Base-by-base conservation (phyloP, 1,140 invertebrate genomes). In the Trachelipus rathkii region DNA sequence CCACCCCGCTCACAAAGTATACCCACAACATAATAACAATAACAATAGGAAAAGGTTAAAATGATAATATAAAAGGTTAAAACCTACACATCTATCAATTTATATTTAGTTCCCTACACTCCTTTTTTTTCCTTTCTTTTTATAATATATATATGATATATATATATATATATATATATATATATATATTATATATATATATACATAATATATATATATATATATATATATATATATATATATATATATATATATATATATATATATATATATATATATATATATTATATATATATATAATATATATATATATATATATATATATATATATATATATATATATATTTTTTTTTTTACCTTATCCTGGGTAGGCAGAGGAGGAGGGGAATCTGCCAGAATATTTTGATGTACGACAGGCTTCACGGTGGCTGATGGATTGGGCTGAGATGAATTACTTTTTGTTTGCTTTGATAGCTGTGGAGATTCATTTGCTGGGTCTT, bases 291-390 rank as follows among this genome's bases (percentile, higher is more conserved):
- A 60, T 60, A 60, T 60, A 60, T 60, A 60, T 60, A 60, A 53
- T 21, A 60, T 60, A 60, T 60, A 60, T 60, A 60, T 60, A 60
- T 60, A 60, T 60, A 60, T 60, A 60, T 60, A 60, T 60, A 60
- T 21, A 60, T 60, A 60, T 60, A 60, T 60, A n/a, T n/a, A 21
- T 15, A 60, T n/a, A n/a, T 60, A 60, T 60, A 60, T 60, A 21
- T 60, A 60, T 60, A 60, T 60, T 60, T 3, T 60, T 60, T 33
- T 6, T 6, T 33, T 33, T 33, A 70, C 24, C 21, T 70, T 11
- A 15, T 70, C 19, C 21, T 70, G 19, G 10, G 24, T 24, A 21
- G 68, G 68, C 21, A 70, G 11, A 11, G 68, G 68, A 15, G 68
- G 50, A 60, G 50, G 50, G 11, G 50, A 60, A 19, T 60, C 68